Base-by-base conservation (phyloP, 1,140 invertebrate species). In the Leguminivora glycinivorella region DNA sequence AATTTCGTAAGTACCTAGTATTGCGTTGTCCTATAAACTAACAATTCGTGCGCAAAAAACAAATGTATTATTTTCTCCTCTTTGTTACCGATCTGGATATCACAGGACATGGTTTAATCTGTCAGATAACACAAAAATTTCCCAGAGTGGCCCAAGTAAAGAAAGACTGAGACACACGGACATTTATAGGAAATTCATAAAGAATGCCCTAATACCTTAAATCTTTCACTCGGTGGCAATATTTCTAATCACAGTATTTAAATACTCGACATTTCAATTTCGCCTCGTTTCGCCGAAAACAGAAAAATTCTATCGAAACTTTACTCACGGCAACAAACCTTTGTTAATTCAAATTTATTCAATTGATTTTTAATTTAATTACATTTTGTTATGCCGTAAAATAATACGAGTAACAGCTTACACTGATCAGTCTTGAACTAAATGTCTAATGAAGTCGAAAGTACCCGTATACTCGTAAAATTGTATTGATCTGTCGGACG, bases 181-280 rank as follows among this genome's bases (percentile, higher is more conserved):
- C 43, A 17, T 47, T 47, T 47, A n/a, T 10, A 43, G 40, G 4
- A 43, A 43, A 47, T 17, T 19, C n/a, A 17, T 25, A 58, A 2
- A 60, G 25, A 60, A 60, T 60, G 56, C 56, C 58, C 58, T 63
- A 34, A 63, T 63, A 63, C 58, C 58, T 58, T 58, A 34, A 29
- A 31, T 29, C 29, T 17, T 63, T 29, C 58, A 63, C 58, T 34
- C 26, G 9, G 19, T n/a, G 58, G 58, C 58, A 31, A 63, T 63
- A 63, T 17, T 63, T 63, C 29, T 29, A 12, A 63, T 63, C 58
- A 63, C n/a, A 63, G 29, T 17, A 17, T 29, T 63, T 63, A 63
- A 63, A 63, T 63, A 63, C 58, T 63, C 31, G 25, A 12, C n/a
- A 17, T 63, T 63, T 17, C 12, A 60, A 7, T 31, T n/a, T 29